Evolutionary conservation across 2,888 invertebrate genomes (phyloP), one percentile per base, ranked within the genome.

Genomic region (Neoascia interrupta): DNA sequence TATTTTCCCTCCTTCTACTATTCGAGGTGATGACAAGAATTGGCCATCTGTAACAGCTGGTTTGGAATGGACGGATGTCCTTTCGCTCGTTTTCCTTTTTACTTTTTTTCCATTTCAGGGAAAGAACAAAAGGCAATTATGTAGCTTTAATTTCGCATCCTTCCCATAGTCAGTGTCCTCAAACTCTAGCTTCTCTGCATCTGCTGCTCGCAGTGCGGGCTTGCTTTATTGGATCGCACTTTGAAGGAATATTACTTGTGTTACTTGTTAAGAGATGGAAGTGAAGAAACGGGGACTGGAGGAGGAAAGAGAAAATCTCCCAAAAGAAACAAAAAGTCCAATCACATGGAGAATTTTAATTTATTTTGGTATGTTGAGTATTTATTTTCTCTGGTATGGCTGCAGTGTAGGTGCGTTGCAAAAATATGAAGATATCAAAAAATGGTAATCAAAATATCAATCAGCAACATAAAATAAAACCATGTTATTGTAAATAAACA

Each of bases 71-170:
- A 60, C 47, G 72, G 76, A 66, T 72, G 72, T 79, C 54, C 53
- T 45, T 37, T 23, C 34, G 5, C 54, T 53, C 15, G 13, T 45
- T 28, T 51, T 34, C 3, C 3, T 13, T 31, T 21, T 45, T 19
- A 8, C 28, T 49, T 56, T 51, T 28, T 56, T 31, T 56, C n/a
- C n/a, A n/a, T 5, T 2, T 41, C 16, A 1, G 6, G 51, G 37
- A 56, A 68, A 61, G 79, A 61, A 79, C 79, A 72, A 79, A 79
- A 73, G 68, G 56, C 79, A 79, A 79, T 79, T 79, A 79, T 68
- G 72, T 68, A 66, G 54, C 58, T 79, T 79, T 79, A 79, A 79
- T 79, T 73, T 79, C 66, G 51, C 73, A 66, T 79, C 53, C 66
- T 64, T 61, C 60, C 36, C 49, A 39, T 49, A 19, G 60, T 16